Conservation (phyloP, 2,113 vertebrate species). For the Etia nguti region DNA sequence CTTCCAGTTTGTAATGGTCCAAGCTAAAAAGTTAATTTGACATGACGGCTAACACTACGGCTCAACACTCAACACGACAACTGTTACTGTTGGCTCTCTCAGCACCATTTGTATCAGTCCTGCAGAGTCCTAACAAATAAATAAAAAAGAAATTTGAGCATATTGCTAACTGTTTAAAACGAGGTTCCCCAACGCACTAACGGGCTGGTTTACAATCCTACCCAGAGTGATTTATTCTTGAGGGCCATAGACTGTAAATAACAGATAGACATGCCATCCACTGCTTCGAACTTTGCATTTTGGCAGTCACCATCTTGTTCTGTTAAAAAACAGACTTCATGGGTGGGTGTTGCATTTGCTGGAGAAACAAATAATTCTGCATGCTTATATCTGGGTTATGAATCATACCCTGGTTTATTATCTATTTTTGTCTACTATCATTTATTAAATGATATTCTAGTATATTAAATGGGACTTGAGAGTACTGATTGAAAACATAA, state of each 20-base stretch:
- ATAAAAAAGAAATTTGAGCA: not conserved
- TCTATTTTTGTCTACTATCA: not conserved
- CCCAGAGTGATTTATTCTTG: not conserved
- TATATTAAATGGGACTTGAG: not conserved
- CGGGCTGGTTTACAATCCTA: not conserved
- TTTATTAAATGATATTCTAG: not conserved
- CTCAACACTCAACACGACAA: not conserved
- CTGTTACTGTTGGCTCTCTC: slow-evolving; percentile 8
- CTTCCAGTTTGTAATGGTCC: not conserved
- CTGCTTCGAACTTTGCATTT: not conserved
- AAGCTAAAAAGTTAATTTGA: slow-evolving; percentile 6
- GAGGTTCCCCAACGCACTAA: slow-evolving; percentile 6
- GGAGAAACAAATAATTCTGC: not conserved
- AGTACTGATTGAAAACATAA: not conserved
- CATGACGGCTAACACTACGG: slow-evolving; percentile 14
- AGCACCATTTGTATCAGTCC: not conserved
- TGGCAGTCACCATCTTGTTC: not conserved
- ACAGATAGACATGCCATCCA: not conserved
- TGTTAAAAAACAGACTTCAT: not conserved
- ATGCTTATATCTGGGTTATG: not conserved
- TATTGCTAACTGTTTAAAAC: not conserved
- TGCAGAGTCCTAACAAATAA: not conserved
- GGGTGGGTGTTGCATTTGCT: not conserved
- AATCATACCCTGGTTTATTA: not conserved
- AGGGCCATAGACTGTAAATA: not conserved